Evolutionary conservation across 2,797 vertebrate genomes (phyloP), one percentile per base, ranked within the genome.

Genomic region (Spinus pinus): DNA sequence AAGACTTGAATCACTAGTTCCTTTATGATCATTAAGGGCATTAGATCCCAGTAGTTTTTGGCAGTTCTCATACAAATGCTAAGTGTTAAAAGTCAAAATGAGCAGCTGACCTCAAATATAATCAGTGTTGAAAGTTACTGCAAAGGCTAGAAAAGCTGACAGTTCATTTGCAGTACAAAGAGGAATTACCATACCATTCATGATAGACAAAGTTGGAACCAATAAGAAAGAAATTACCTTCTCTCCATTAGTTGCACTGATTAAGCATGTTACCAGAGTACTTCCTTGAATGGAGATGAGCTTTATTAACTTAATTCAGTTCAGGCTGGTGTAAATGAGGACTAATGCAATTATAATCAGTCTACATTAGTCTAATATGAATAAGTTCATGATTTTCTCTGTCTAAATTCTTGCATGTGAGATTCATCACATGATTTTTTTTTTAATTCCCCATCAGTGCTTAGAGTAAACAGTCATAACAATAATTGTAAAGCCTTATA

Each of bases 121-220:
- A 93, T 78, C 85, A 39, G 73, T 42, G 77, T 17, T 75, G 73
- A 91, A 94, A 93, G 73, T 89, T 81, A 95, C 46, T 86, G 33
- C 51, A 39, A n/a, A 60, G 50, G 31, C 47, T 88, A 31, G 41
- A 86, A 86, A 66, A n/a, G 54, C 73, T 85, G 60, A 41, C 20
- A 64, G 72, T 35, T 94, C 35, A 72, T 95, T 93, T 95, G 75
- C 58, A 90, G 58, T 46, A 93, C 58, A 79, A 93, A 95, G 44
- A 65, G 33, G 8, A 91, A 94, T 81, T 94, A 93, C 31, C 69
- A 75, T 86, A 64, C 14, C n/a, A 72, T 72, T 71, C 54, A 49
- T 31, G 54, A 89, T 11, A 72, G 67, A 49, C 27, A 28, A 78
- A 82, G 33, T 88, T 51, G 80, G 35, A 91, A 65, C 50, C 65